phyloP scores from a whole-genome alignment of 2,797 vertebrate species.

The Carcharodon carcharias region DNA sequence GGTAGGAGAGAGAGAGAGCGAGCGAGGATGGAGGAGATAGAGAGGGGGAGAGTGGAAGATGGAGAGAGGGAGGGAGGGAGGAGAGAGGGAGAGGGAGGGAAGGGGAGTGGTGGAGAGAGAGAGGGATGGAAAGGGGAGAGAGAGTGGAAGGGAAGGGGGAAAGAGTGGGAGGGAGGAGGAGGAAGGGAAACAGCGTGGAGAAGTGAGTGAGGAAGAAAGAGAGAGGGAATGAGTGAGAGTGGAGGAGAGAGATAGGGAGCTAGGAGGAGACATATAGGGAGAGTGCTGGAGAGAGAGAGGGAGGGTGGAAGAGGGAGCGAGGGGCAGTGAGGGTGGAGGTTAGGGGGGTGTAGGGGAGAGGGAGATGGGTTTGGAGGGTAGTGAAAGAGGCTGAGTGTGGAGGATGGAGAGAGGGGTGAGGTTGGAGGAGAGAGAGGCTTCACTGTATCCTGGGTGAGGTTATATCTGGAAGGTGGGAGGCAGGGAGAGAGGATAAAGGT shows the following conservation, averaged over 20 bases:
- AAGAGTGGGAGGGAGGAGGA: not conserved
- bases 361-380: not conserved
- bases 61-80: not conserved
- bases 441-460: no score
- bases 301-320: not conserved
- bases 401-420: not conserved
- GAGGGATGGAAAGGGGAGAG: not conserved
- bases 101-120: no score
- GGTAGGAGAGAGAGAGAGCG: not conserved
- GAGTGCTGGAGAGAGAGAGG: no score
- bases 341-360: no score
- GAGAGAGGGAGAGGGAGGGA: no score
- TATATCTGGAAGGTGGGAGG: not conserved
- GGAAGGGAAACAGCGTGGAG: no score
- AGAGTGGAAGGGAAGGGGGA: accelerated
- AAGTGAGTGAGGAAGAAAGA: no score
- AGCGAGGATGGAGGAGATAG: not conserved
- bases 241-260: no score
- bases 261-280: no score
- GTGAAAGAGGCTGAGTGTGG: not conserved
- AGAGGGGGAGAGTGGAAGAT: no score
- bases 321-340: no score
- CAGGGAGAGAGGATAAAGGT: not conserved
- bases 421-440: not conserved
- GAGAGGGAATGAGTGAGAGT: not conserved